Conservation (phyloP, 2,113 vertebrate species). For the Xenotilapia longispinis region DNA sequence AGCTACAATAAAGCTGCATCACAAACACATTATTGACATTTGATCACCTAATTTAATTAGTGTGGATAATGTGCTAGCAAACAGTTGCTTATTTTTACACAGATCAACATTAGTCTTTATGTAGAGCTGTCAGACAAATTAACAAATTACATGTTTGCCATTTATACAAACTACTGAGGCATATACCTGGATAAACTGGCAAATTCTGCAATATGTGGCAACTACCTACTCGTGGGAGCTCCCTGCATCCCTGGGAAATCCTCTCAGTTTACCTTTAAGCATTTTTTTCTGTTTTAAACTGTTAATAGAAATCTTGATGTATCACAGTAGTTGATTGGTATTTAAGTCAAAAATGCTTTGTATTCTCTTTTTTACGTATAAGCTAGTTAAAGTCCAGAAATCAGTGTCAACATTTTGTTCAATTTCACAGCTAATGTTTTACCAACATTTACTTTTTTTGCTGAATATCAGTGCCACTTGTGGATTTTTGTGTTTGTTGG, state of each 20-base stretch:
- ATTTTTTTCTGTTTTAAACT: not conserved
- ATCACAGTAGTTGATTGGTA: not conserved
- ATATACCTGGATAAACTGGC: not conserved
- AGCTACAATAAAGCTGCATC: not conserved
- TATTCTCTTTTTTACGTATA: not conserved
- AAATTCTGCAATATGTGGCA: not conserved
- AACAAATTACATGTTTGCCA: not conserved
- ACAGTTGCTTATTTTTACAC: not conserved
- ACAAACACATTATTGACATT: not conserved
- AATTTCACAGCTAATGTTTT: not conserved
- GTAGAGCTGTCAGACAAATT: not conserved
- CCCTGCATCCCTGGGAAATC: not conserved
- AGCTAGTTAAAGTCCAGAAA: not conserved
- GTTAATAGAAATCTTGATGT: not conserved
- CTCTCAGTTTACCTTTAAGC: not conserved
- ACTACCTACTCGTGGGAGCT: not conserved
- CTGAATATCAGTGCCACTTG: not conserved
- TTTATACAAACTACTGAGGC: not conserved
- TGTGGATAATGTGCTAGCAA: not conserved
- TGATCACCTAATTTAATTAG: not conserved
- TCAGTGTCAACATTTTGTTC: not conserved
- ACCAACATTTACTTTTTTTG: not conserved
- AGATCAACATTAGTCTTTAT: not conserved
- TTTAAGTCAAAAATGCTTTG: not conserved
- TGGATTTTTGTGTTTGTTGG: not conserved